Conservation (phyloP, 2,888 invertebrate species). For the Imbricaverruca yamaguchii region DNA sequence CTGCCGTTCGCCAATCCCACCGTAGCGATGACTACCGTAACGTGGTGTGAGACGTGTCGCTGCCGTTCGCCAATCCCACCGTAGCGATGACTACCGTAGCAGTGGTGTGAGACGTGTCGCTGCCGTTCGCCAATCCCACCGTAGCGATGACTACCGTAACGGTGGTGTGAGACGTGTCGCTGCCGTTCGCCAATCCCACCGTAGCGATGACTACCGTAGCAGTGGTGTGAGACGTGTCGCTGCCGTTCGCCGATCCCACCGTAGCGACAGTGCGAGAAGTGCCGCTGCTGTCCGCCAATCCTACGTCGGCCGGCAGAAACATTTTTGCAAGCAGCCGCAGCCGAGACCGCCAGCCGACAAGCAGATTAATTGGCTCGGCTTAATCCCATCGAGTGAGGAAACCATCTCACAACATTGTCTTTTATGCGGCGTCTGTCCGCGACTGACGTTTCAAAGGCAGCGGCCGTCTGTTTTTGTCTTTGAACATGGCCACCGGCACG, state of each 20-base stretch:
- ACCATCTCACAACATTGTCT: slow-evolving; percentile 21
- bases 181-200: not conserved
- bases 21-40: no score
- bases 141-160: no score
- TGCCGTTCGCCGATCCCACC: no score
- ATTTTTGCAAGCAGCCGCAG: not conserved
- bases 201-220: not conserved
- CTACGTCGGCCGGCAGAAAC: not conserved
- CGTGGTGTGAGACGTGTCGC: no score
- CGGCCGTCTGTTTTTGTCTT: slow-evolving; percentile 9
- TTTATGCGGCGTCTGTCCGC: not conserved
- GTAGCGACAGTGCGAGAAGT: not conserved
- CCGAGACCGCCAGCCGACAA: not conserved
- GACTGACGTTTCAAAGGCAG: slow-evolving; percentile 7
- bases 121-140: no score
- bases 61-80: no score
- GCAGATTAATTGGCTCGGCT: not conserved
- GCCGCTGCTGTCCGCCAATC: not conserved
- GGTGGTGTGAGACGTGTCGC: not conserved
- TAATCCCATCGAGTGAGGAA: slow-evolving; percentile 19
- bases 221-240: no score
- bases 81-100: no score
- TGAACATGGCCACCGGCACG: not conserved
- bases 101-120: no score
- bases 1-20: no score